These are phyloP conservation scores for Cathartes aura DNA, from an alignment of 2,113 vertebrate species.

Conservation along the genomic window DNA sequence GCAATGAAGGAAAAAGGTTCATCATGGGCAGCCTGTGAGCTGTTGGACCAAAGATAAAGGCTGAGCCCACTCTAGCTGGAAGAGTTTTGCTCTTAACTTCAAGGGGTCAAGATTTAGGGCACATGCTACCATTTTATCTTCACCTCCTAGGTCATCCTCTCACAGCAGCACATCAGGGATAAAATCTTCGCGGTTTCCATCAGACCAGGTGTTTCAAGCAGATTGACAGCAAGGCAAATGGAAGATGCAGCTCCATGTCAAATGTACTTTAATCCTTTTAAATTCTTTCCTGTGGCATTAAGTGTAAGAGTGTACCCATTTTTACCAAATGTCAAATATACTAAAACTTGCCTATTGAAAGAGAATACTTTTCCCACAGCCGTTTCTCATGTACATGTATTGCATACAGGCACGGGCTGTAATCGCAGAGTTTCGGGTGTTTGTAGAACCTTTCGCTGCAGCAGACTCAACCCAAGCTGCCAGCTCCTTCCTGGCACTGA, in stretches of 20 bases:
- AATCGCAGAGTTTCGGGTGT: neutral
- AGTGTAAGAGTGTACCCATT: neutral
- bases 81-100: constrained; percentile 6
- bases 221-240: neutral
- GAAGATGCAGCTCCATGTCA: neutral
- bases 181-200: neutral
- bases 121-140: neutral
- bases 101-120: neutral
- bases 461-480: neutral
- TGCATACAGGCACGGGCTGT: neutral
- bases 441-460: neutral
- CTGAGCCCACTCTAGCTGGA: neutral
- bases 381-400: neutral
- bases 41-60: neutral
- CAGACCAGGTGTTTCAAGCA: neutral
- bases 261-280: neutral
- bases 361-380: neutral
- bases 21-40: neutral
- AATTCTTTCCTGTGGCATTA: neutral
- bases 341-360: neutral
- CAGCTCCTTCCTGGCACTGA: neutral
- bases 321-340: neutral
- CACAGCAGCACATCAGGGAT: neutral
- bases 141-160: neutral
- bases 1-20: neutral